Evolutionary conservation across 2,888 invertebrate species (phyloP).

Genomic region (Salpingus planirostris): DNA sequence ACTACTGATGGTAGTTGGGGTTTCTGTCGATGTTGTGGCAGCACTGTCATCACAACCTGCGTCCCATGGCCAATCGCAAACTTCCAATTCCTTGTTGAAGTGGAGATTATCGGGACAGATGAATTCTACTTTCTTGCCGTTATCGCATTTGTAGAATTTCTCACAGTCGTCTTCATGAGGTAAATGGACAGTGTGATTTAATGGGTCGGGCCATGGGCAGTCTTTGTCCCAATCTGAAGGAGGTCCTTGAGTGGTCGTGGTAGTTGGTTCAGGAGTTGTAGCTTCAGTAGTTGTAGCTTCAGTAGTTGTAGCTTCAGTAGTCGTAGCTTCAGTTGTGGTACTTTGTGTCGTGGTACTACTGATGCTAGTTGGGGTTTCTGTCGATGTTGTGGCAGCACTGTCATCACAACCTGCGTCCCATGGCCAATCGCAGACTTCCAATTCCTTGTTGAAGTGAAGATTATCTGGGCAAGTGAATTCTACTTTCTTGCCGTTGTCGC

Average conservation of each 20-base stretch:
- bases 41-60: constrained; percentile 4
- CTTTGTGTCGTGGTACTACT: background rate
- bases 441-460: constrained; percentile 9
- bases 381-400: background rate
- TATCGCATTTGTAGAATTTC: constrained; percentile 17
- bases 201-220: constrained; percentile 14
- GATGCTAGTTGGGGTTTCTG: background rate
- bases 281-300: no score
- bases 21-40: background rate
- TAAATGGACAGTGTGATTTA: constrained; percentile 11
- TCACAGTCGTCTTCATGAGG: constrained; percentile 17
- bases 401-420: constrained; percentile 8
- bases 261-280: constrained; percentile 4
- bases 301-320: constrained; percentile 1
- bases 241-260: no score
- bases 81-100: constrained; percentile 9
- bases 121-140: constrained; percentile 11
- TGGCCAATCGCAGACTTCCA: constrained; percentile 15
- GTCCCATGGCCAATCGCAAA: constrained; percentile 13
- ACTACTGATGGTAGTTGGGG: constrained; percentile 1
- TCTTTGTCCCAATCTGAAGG: constrained; percentile 10
- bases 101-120: constrained; percentile 9
- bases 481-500: constrained; percentile 13
- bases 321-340: background rate
- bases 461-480: constrained; percentile 9